These are phyloP conservation scores for Rhodeus uyekii DNA, from an alignment of 2,797 vertebrate species.

Conservation along the genomic window DNA sequence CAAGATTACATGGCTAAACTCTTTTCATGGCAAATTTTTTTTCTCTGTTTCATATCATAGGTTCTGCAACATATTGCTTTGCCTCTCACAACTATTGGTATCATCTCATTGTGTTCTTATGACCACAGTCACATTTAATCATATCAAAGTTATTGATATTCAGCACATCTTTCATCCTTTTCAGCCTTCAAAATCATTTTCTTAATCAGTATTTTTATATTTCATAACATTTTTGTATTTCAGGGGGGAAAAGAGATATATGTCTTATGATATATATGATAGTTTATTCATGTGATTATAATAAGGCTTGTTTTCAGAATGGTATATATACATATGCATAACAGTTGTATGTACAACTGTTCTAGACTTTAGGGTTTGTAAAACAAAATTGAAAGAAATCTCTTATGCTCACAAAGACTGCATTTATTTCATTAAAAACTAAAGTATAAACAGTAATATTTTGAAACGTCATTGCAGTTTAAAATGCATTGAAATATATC, in stretches of 20 bases:
- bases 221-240: no score
- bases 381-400: no score
- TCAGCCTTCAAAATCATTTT: background rate
- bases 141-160: background rate
- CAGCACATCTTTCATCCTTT: background rate
- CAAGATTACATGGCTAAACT: background rate
- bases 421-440: background rate
- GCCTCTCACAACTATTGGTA: constrained; percentile 5
- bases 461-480: background rate
- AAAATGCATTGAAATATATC: background rate
- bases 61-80: constrained; percentile 14
- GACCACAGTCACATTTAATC: background rate
- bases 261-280: no score
- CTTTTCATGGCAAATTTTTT: no score
- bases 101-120: constrained; percentile 26
- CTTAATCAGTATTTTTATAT: background rate
- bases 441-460: background rate
- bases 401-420: background rate
- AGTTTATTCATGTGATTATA: background rate
- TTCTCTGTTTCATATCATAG: background rate
- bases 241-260: no score
- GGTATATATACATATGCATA: no score
- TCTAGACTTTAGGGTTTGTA: no score
- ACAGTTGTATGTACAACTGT: no score
- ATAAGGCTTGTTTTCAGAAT: background rate